Evolutionary conservation across 1,140 invertebrate genomes (phyloP).

Genomic region (Habropoda laboriosa): DNA sequence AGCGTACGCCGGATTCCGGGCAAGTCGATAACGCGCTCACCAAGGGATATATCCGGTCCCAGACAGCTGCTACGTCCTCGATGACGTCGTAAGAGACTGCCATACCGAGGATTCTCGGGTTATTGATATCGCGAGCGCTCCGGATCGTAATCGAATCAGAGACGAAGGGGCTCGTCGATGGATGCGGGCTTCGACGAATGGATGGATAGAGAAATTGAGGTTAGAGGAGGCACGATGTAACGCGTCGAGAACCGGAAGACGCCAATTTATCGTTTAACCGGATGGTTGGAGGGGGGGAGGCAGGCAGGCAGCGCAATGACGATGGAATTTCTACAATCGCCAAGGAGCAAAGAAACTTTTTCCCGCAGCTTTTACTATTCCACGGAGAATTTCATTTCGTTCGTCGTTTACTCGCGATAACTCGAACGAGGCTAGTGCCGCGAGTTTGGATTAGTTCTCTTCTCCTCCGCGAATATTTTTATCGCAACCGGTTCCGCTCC

Average conservation of each 20-base stretch:
- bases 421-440: slow-evolving; percentile 19
- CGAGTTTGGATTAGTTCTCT: slow-evolving; percentile 46
- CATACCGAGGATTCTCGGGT: slow-evolving; percentile 39
- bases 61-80: slow-evolving; percentile 48
- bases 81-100: slow-evolving; percentile 51
- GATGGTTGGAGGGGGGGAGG: background rate
- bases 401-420: slow-evolving; percentile 49
- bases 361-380: slow-evolving; percentile 17
- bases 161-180: background rate
- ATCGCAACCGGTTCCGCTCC: slow-evolving; percentile 21
- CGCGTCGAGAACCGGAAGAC: background rate
- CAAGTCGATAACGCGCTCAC: slow-evolving; percentile 50
- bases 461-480: slow-evolving; percentile 56
- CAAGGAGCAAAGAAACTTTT: slow-evolving; percentile 38
- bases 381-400: slow-evolving; percentile 56
- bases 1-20: slow-evolving; percentile 52
- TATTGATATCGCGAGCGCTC: slow-evolving; percentile 38
- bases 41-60: slow-evolving; percentile 43
- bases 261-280: slow-evolving; percentile 12
- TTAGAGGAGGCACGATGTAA: too few relatives aligned
- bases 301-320: too few relatives aligned
- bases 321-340: background rate
- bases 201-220: too few relatives aligned
- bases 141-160: slow-evolving; percentile 44
- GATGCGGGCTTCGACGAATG: background rate